A percentile compares a stretch with the other conserved stretches of the same genome.
phyloP scores from a whole-genome alignment of 2,888 invertebrate species.

The Scaptomyza reducta region DNA sequence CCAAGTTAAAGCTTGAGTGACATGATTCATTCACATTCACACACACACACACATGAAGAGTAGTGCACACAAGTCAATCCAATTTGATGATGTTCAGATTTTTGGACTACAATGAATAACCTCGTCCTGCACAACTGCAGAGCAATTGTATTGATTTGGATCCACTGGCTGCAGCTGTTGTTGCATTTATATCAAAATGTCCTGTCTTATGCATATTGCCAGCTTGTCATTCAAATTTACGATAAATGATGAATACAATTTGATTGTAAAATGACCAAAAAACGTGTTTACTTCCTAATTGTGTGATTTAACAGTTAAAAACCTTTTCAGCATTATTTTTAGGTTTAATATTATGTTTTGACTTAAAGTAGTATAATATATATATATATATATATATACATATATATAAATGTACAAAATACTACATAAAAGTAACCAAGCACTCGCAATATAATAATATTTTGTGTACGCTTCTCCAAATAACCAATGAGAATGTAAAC shows the following conservation, averaged over 20 bases:
- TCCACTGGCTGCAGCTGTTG: constrained; percentile 1
- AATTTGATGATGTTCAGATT: constrained; percentile 51
- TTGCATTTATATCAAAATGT: constrained; percentile 52
- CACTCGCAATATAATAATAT: too few relatives aligned
- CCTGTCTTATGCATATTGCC: constrained; percentile 54
- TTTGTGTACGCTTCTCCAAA: too few relatives aligned
- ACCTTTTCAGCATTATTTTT: too few relatives aligned
- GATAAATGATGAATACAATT: constrained; percentile 1
- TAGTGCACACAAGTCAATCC: constrained; percentile 69
- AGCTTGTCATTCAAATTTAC: constrained; percentile 7
- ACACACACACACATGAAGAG: constrained; percentile 14
- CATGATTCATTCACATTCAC: constrained; percentile 70
- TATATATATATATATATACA: too few relatives aligned
- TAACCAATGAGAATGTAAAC: too few relatives aligned
- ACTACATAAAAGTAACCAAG: too few relatives aligned
- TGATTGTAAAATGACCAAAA: not conserved
- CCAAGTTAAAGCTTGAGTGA: constrained; percentile 71
- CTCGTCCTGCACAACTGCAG: not conserved
- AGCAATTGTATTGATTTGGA: constrained; percentile 27
- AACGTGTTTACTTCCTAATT: not conserved
- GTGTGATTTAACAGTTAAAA: not conserved
- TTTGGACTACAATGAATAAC: constrained; percentile 10
- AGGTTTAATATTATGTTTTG: too few relatives aligned
- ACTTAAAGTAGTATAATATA: too few relatives aligned
- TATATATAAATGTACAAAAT: too few relatives aligned